These are phyloP conservation scores for Eupeodes corollae DNA, from an alignment of 1,140 invertebrate species.

Conservation along the genomic window DNA sequence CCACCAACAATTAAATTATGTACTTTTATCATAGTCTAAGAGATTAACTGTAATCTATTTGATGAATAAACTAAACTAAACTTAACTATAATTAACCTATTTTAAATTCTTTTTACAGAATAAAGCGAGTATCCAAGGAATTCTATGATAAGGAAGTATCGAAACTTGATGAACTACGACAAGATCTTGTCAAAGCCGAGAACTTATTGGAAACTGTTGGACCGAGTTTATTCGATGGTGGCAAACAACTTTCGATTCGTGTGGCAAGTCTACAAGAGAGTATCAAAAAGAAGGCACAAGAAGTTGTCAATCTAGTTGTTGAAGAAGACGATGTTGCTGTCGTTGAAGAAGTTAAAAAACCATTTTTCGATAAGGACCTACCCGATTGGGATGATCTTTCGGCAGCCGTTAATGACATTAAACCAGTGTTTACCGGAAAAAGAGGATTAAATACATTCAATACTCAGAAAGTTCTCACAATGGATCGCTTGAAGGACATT, in stretches of 20 bases:
- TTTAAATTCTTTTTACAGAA: too few relatives aligned
- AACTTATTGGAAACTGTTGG: conserved; percentile 21
- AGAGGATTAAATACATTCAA: neutral
- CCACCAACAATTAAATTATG: too few relatives aligned
- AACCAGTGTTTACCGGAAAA: neutral
- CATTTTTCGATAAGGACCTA: neutral
- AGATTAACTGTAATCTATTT: too few relatives aligned
- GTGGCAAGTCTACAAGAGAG: conserved; percentile 14
- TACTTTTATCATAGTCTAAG: too few relatives aligned
- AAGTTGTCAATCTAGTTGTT: conserved; percentile 9
- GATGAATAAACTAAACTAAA: too few relatives aligned
- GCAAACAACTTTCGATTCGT: conserved; percentile 18
- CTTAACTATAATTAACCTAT: too few relatives aligned
- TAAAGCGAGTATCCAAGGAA: conserved; percentile 10
- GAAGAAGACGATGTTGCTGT: conserved; percentile 3
- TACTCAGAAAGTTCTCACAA: neutral
- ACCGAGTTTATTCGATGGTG: conserved; percentile 21
- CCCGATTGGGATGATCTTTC: neutral
- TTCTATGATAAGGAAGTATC: conserved; percentile 15
- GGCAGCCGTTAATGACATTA: neutral
- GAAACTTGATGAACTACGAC: conserved; percentile 15
- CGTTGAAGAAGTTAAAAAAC: neutral
- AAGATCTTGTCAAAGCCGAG: conserved; percentile 12
- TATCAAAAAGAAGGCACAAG: conserved; percentile 8
- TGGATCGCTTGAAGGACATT: conserved; percentile 42